These are phyloP conservation scores for Syrphus vitripennis DNA, from an alignment of 2,888 invertebrate genomes.

Conservation along the genomic window DNA sequence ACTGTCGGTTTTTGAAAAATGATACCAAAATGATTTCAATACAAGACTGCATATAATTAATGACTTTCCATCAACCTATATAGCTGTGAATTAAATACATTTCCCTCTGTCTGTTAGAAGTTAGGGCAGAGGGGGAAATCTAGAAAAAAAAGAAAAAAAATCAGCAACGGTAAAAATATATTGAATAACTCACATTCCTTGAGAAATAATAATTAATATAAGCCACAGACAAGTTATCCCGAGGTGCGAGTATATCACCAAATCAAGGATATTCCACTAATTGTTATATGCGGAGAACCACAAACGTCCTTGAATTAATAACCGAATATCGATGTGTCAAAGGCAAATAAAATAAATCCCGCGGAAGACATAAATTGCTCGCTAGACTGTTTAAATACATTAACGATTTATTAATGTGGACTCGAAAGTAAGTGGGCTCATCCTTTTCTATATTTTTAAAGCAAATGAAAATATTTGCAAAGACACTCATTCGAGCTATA, in stretches of 20 bases:
- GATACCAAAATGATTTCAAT: slow-evolving; percentile 71
- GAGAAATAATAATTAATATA: slow-evolving; percentile 42
- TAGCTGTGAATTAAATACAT: slow-evolving; percentile 56
- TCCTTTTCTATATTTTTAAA: background rate
- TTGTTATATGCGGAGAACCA: slow-evolving; percentile 35
- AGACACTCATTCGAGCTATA: slow-evolving; percentile 38
- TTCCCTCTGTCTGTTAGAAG: background rate
- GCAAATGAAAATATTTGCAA: slow-evolving; percentile 39
- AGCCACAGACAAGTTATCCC: slow-evolving; percentile 10
- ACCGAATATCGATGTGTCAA: slow-evolving; percentile 19
- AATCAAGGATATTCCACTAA: slow-evolving; percentile 21
- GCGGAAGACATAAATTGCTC: slow-evolving; percentile 33
- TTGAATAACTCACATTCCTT: slow-evolving; percentile 5
- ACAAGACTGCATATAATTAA: slow-evolving; percentile 71
- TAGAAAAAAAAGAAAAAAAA: background rate
- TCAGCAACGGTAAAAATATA: background rate
- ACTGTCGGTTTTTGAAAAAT: slow-evolving; percentile 71
- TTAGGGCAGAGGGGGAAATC: background rate
- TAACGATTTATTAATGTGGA: slow-evolving; percentile 25
- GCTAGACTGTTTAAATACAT: slow-evolving; percentile 39
- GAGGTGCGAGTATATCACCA: background rate
- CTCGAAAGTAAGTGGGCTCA: slow-evolving; percentile 13
- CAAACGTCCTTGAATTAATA: slow-evolving; percentile 48
- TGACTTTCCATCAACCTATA: slow-evolving; percentile 57
- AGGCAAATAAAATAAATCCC: slow-evolving; percentile 34